A percentile compares a stretch with the other conserved stretches of the same genome.
These are phyloP conservation scores for Dinothrombium tinctorium DNA, from an alignment of 1,140 invertebrate species.

Conservation along the genomic window DNA sequence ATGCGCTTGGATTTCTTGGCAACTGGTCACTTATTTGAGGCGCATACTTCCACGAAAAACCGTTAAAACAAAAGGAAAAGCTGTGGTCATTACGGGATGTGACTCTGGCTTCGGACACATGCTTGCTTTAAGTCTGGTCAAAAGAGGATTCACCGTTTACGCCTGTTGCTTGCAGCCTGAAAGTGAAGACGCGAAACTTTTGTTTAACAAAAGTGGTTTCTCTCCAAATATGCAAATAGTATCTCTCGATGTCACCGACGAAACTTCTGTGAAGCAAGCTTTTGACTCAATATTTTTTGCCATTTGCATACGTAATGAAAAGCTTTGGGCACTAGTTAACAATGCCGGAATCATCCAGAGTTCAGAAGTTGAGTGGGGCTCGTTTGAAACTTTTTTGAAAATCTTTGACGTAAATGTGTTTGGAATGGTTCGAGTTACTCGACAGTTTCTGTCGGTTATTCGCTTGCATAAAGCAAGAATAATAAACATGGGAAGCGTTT, in stretches of 20 bases:
- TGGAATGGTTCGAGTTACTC: conserved; percentile 25
- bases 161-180: conserved; percentile 39
- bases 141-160: conserved; percentile 23
- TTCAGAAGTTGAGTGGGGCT: conserved; percentile 14
- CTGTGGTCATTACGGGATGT: conserved; percentile 11
- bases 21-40: too few relatives aligned
- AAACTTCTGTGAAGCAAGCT: conserved; percentile 20
- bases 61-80: not conserved
- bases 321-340: conserved; percentile 66
- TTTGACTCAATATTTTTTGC: not conserved
- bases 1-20: too few relatives aligned
- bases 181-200: conserved; percentile 20
- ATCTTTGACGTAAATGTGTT: conserved; percentile 37
- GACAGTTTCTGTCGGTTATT: conserved; percentile 49
- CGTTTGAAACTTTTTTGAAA: conserved; percentile 25
- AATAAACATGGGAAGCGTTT: conserved; percentile 26
- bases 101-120: conserved; percentile 15
- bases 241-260: conserved; percentile 38
- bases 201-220: too few relatives aligned
- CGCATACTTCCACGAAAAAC: too few relatives aligned
- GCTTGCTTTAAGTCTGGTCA: conserved; percentile 18
- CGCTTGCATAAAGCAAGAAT: conserved; percentile 29
- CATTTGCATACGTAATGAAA: too few relatives aligned
- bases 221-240: conserved; percentile 22
- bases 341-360: conserved; percentile 37